These are phyloP conservation scores for Phorcus lineatus DNA, from an alignment of 2,888 invertebrate species.

Conservation along the genomic window DNA sequence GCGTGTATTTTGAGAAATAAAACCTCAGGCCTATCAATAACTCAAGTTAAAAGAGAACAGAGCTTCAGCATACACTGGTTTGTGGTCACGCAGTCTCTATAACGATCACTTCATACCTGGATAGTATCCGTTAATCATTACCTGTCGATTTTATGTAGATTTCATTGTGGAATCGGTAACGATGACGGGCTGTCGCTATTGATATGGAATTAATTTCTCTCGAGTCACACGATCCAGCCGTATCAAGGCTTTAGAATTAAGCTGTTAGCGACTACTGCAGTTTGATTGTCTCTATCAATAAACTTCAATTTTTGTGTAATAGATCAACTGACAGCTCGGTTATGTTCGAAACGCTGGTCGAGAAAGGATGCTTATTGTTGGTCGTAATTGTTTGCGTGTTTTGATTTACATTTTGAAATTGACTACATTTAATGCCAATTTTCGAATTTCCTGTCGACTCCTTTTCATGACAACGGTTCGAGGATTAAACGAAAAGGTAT, in stretches of 20 bases:
- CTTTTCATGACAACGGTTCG: background rate
- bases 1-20: too few species aligned
- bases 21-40: too few species aligned
- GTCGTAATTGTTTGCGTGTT: background rate
- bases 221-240: background rate
- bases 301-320: background rate
- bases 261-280: background rate
- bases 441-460: background rate
- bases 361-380: background rate
- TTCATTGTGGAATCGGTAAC: background rate
- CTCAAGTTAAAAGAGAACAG: background rate
- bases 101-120: background rate
- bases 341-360: background rate
- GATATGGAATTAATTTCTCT: background rate
- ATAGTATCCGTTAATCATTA: background rate
- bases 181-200: background rate
- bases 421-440: conserved; percentile 1
- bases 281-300: background rate
- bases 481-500: too few species aligned
- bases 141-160: background rate
- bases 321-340: background rate
- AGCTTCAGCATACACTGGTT: background rate
- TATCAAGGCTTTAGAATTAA: background rate
- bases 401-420: background rate
- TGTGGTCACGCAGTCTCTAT: background rate